Conservation (phyloP, 2,113 vertebrate genomes). For the Scalopus aquaticus region DNA sequence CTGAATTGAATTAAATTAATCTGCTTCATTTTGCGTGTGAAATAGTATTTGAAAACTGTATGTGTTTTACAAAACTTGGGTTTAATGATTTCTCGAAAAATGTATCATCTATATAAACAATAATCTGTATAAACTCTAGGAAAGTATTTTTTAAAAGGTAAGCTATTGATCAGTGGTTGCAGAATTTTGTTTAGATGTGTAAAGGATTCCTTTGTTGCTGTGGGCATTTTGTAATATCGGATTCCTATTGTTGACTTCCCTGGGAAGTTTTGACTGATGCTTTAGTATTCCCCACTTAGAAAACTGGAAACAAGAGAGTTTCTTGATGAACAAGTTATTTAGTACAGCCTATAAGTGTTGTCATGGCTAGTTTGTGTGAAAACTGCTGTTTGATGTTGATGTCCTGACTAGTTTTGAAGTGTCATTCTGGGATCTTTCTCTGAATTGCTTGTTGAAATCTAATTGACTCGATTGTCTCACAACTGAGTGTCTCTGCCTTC, state of each 20-base stretch:
- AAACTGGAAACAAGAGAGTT: background rate
- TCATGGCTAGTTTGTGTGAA: conserved; percentile 30
- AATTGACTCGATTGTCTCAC: conserved; percentile 33
- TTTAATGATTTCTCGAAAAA: background rate
- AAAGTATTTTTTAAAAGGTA: background rate
- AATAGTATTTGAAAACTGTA: background rate
- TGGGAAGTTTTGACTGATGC: conserved; percentile 28
- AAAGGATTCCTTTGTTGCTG: background rate
- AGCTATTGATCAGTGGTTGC: background rate
- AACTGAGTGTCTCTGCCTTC: background rate
- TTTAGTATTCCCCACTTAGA: background rate
- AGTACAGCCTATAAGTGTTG: background rate
- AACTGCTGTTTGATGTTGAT: conserved; percentile 6
- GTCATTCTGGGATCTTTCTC: background rate
- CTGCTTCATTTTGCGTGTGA: conserved; percentile 15
- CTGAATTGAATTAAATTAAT: background rate
- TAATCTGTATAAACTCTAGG: background rate
- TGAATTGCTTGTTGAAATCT: conserved; percentile 53
- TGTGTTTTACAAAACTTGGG: background rate
- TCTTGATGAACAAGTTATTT: conserved; percentile 36
- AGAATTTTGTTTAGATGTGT: background rate
- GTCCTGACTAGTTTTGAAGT: conserved; percentile 39
- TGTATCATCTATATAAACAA: background rate
- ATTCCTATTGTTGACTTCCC: conserved; percentile 8
- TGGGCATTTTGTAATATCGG: background rate